Conservation (phyloP, 2,888 invertebrate genomes). For the Cataglyphis albicans region DNA sequence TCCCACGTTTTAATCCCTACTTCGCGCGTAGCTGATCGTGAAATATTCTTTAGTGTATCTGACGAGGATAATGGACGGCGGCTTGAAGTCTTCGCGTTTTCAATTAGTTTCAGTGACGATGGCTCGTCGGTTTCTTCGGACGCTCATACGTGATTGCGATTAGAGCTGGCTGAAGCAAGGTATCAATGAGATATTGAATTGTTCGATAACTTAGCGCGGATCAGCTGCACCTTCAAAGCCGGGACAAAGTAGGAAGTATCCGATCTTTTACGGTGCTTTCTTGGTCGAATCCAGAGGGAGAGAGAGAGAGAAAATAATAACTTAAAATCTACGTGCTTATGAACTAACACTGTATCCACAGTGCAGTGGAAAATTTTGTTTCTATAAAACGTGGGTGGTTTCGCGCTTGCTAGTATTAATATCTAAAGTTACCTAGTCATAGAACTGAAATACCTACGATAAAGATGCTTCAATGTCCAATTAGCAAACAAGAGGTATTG, state of each 20-base stretch:
- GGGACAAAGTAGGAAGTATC: conserved; percentile 49
- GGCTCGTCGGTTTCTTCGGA: conserved; percentile 47
- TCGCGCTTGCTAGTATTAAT: conserved; percentile 47
- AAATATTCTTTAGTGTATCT: conserved; percentile 52
- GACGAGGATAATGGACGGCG: conserved; percentile 38
- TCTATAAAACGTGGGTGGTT: conserved; percentile 49
- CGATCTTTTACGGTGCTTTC: conserved; percentile 49
- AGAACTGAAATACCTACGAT: conserved; percentile 25
- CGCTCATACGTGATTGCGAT: conserved; percentile 52
- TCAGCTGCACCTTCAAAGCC: conserved; percentile 37
- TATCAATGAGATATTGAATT: conserved; percentile 54
- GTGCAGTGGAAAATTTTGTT: conserved; percentile 26
- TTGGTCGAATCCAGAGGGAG: conserved; percentile 12
- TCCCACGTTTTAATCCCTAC: conserved; percentile 57
- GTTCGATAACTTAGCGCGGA: conserved; percentile 50
- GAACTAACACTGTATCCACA: neutral
- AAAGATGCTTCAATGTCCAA: conserved; percentile 52
- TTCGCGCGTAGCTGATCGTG: conserved; percentile 49
- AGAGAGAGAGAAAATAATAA: conserved; percentile 46
- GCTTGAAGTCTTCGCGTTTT: conserved; percentile 33
- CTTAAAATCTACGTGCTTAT: conserved; percentile 35
- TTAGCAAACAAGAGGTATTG: conserved; percentile 53
- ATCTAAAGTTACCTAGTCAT: conserved; percentile 48
- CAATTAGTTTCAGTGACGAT: conserved; percentile 57
- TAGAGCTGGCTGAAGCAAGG: conserved; percentile 51